Conservation (phyloP, 2,113 vertebrate genomes). For the Chiloscyllium plagiosum region DNA sequence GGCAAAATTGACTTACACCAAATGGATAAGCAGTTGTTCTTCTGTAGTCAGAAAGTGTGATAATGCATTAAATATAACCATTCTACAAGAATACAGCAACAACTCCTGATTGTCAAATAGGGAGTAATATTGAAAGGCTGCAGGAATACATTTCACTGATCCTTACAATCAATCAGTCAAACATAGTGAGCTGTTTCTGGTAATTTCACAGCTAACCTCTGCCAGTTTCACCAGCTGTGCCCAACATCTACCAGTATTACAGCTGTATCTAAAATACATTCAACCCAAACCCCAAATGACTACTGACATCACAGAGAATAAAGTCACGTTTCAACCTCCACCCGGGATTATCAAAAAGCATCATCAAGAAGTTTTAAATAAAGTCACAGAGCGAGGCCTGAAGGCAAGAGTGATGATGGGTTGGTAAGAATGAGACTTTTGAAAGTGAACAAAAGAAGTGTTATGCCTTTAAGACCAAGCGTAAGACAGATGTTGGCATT, state of each 20-base stretch:
- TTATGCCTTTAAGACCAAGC: neutral
- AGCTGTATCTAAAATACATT: neutral
- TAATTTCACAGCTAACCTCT: neutral
- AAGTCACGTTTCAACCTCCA: neutral
- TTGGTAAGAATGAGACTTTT: neutral
- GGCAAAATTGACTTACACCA: neutral
- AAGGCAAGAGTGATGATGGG: neutral
- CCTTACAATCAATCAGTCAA: neutral
- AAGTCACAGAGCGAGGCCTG: neutral
- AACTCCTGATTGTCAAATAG: neutral
- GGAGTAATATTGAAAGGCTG: neutral
- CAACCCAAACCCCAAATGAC: neutral
- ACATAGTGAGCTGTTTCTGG: neutral
- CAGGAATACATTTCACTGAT: neutral
- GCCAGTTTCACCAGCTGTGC: neutral
- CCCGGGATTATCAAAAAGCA: neutral
- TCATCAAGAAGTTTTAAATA: neutral
- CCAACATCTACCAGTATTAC: neutral
- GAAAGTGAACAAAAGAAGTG: neutral
- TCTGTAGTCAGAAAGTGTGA: neutral
- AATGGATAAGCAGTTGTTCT: neutral
- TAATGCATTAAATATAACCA: neutral
- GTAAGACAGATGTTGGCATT: conserved; percentile 32
- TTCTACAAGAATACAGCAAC: neutral
- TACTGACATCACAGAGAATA: neutral